These are phyloP conservation scores for Meloidogyne exigua DNA, from an alignment of 1,140 invertebrate genomes.

Conservation along the genomic window DNA sequence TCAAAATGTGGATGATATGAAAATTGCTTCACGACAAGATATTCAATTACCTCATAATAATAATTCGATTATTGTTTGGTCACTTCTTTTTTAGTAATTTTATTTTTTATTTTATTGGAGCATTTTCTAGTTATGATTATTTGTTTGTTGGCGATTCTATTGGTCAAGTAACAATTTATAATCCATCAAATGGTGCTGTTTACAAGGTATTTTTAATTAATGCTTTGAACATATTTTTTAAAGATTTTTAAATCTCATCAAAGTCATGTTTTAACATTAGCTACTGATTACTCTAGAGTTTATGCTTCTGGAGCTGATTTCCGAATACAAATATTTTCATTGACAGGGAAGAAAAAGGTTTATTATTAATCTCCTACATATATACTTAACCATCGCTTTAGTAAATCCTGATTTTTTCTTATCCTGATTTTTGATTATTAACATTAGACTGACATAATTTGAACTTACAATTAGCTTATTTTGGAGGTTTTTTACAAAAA, in stretches of 20 bases:
- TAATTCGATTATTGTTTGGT: constrained; percentile 39
- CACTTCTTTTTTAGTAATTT: constrained; percentile 43
- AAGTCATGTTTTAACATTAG: constrained; percentile 31
- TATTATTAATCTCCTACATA: neutral
- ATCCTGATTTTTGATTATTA: too few relatives aligned
- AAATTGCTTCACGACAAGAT: constrained; percentile 20
- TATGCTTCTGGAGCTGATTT: constrained; percentile 49
- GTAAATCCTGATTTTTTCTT: too few relatives aligned
- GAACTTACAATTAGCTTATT: too few relatives aligned
- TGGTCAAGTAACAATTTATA: constrained; percentile 44
- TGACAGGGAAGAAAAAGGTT: constrained; percentile 13
- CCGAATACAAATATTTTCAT: constrained; percentile 44
- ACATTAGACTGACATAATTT: neutral
- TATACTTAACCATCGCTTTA: too few relatives aligned
- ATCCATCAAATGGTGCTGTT: constrained; percentile 33
- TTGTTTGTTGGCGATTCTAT: constrained; percentile 49
- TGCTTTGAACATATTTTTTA: constrained; percentile 4
- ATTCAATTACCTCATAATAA: constrained; percentile 30
- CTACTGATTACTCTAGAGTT: constrained; percentile 31
- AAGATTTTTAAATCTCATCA: constrained; percentile 44
- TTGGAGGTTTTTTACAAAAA: too few relatives aligned
- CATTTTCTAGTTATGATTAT: constrained; percentile 39
- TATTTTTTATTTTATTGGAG: neutral
- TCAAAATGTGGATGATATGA: constrained; percentile 15
- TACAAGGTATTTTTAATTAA: constrained; percentile 41